Base-by-base conservation (phyloP, 1,140 invertebrate species). In the Drosophila hydei region DNA sequence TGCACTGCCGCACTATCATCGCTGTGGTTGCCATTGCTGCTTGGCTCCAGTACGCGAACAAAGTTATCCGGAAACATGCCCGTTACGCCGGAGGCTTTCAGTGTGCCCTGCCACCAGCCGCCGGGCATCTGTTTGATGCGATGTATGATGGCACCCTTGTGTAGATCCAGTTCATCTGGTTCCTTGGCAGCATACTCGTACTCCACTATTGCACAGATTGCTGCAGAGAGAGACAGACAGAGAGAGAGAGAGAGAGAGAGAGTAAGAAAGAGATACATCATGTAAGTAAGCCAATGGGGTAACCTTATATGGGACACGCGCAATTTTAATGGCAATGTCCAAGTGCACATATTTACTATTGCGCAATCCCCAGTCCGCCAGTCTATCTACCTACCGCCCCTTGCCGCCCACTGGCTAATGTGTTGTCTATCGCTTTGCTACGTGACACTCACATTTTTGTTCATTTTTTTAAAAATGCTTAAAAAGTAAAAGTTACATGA, bases 61-160 rank as follows among this genome's bases (percentile, higher is more conserved):
- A 98, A 99, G 92, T 98, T 99, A 92, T 98, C 97, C 9, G 98
- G 98, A 93, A 99, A 99, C 96, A 99, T 97, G 79, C 98, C 98
- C 59, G 95, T 95, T 80, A 96, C 95, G 47, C 97, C 96, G 21
- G 92, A 92, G 40, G 79, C 52, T 75, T 94, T 94, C 18, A 99
- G 92, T n/a, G 96, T 97, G 4, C 98, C 98, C 92, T 98, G 96
- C 97, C 97, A 99, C 98, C 98, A 99, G 58, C 98, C 98, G 27
- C 96, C 98, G 48, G 96, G 94, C 85, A 97, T 95, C 54, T 95
- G 94, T 72, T 96, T 95, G 45, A 97, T 96, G 72, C 95, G 94
- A 68, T 95, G 96, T 69, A 99, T 96, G 27, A 98, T 94, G 91
- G 98, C 98, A 62, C 98, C 97, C 90, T 97, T 97, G 63, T 93